Evolutionary conservation across 2,888 invertebrate genomes (phyloP), one percentile per base, ranked within the genome.

Genomic region (Tenthredo scrophulariae): DNA sequence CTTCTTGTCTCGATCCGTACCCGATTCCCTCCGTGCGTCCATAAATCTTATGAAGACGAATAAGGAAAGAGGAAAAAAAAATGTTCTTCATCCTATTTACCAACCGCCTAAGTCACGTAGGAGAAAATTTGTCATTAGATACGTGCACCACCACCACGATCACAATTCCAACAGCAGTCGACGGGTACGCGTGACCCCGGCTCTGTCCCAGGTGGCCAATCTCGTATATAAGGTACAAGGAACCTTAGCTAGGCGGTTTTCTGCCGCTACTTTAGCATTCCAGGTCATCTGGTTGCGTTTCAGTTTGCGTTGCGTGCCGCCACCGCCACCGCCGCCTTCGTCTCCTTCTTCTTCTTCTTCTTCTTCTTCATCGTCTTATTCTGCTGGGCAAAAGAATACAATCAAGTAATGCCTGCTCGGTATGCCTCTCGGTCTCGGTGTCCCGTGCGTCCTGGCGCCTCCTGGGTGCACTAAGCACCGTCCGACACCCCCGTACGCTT

Each of bases 351-450:
- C 40, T 10, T 10, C 1, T 43, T 43, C 10, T 10, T 43, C 43
- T 3, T 43, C 43, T 9, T 40, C 40, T 7, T 43, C n/a, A n/a
- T n/a, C 54, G 1, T 50, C 50, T 7, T 54, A 5, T 7, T 54
- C 6, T n/a, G 1, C 54, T 1, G 7, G n/a, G 26, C 22, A 18
- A 46, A 22, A n/a, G 22, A 88, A 91, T 91, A 92, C 92, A 92
- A 92, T 92, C 92, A 92, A 91, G 92, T 92, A 92, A 92, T 92
- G 92, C 91, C 92, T 92, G 91, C 89, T 92, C 92, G 91, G 92
- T 92, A 92, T 92, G 92, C 92, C 87, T 86, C 89, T 87, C 89
- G 88, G 88, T 88, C 89, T 37, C 43, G 65, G 65, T 67, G 83
- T 83, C 83, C 83, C 85, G 87, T 87, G 88, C 86, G 87, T 88